Evolutionary conservation across 2,113 vertebrate species (phyloP).

Genomic region (Misgurnus anguillicaudatus): DNA sequence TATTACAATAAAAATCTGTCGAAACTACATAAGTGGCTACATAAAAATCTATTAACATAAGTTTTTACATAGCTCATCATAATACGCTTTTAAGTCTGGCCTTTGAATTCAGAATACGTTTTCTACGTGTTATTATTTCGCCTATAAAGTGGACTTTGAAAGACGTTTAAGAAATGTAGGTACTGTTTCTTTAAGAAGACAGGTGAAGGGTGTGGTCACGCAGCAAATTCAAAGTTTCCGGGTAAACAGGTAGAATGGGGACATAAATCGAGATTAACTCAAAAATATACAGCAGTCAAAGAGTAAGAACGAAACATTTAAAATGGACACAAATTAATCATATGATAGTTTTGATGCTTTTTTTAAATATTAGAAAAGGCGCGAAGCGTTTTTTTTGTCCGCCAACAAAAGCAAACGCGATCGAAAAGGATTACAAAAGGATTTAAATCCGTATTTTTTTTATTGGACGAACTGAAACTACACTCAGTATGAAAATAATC

Average conservation of each 20-base stretch:
- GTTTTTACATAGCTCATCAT: too few relatives aligned
- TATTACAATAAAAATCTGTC: too few relatives aligned
- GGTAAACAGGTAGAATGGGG: constrained; percentile 31
- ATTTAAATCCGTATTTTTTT: neutral
- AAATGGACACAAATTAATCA: neutral
- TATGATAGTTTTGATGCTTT: neutral
- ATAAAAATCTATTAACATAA: too few relatives aligned
- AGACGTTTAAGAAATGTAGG: neutral
- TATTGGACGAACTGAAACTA: neutral
- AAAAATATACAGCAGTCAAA: neutral
- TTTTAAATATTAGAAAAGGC: neutral
- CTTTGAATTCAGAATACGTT: neutral
- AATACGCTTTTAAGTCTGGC: too few relatives aligned
- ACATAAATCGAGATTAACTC: neutral
- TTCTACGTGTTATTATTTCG: neutral
- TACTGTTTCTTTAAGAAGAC: constrained; percentile 31
- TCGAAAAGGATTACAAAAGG: neutral
- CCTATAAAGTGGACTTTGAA: neutral
- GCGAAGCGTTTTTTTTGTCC: neutral
- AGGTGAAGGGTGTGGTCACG: constrained; percentile 45
- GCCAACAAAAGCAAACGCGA: neutral
- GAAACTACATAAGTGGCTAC: too few relatives aligned
- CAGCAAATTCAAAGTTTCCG: constrained; percentile 33
- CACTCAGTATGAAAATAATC: neutral
- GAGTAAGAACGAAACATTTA: too few relatives aligned